Evolutionary conservation across 2,888 invertebrate species (phyloP), one percentile per base, ranked within the genome.

Genomic region (Scelioninae gen. 2): DNA sequence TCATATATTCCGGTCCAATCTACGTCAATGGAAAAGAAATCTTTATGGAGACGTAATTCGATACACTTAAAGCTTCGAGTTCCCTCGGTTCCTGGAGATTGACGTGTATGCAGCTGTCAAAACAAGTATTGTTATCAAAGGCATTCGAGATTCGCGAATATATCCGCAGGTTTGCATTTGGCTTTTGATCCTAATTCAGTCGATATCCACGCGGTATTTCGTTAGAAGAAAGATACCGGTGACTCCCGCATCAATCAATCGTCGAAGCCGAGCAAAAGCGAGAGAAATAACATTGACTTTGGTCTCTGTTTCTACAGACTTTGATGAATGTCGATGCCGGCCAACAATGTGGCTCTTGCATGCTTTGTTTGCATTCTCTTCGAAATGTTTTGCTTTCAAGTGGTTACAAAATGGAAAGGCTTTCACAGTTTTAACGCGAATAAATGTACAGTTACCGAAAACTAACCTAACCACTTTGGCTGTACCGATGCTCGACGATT

Each of bases 221-320:
- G 67, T 50, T 18, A 61, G 52, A 73, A 73, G 73, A 63, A 73
- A 73, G 65, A 63, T 73, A 73, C 63, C 63, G 43, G 41, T 63
- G 57, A 68, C 67, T 61, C 67, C n/a, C 57, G 57, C 73, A 73
- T 73, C 73, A 73, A 73, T 73, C 73, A 73, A 68, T 73, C 64
- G 68, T 68, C 53, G 60, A 41, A 63, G 58, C 53, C 28, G 63
- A 45, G 64, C 50, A 57, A 68, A 73, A 64, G 35, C 73, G 61
- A 68, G 73, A 73, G 73, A 75, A 75, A 75, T 72, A 75, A 68
- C 72, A 75, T 72, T 69, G 64, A 69, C 63, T 75, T 64, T 65
- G 65, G 72, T 53, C 71, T 55, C 50, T 55, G 72, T 75, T 65
- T 65, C 65, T 46, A 55, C 64, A 69, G 75, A 75, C 75, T 52